phyloP scores from a whole-genome alignment of 1,140 invertebrate species.

The Ceratosolen solmsi region DNA sequence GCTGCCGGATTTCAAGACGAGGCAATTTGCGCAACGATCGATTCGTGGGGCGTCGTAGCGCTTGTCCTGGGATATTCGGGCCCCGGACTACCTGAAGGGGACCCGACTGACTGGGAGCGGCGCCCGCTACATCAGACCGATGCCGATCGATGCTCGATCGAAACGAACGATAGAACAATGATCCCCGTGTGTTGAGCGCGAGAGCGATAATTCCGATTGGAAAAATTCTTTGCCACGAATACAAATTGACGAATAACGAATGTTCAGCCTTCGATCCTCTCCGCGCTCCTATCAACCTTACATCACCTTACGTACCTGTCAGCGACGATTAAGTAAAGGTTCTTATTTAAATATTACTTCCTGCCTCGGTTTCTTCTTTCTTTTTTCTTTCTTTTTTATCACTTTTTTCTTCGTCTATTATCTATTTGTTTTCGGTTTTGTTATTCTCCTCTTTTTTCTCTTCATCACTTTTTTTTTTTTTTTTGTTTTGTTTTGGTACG shows the following conservation, averaged over 20 bases:
- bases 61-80: too few relatives aligned
- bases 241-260: background rate
- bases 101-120: too few relatives aligned
- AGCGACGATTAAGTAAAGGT: background rate
- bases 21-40: too few relatives aligned
- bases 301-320: background rate
- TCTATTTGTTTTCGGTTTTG: too few relatives aligned
- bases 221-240: background rate
- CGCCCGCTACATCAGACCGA: background rate
- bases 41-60: too few relatives aligned
- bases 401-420: background rate
- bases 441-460: background rate
- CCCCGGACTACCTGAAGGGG: too few relatives aligned
- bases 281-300: background rate
- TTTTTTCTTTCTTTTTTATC: too few relatives aligned
- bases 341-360: slow-evolving; percentile 3
- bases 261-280: background rate
- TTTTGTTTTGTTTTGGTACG: too few relatives aligned
- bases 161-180: background rate
- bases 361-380: background rate
- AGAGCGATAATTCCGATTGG: background rate
- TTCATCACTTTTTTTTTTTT: too few relatives aligned
- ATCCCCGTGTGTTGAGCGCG: background rate
- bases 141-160: slow-evolving; percentile 18
- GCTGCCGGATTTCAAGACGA: too few relatives aligned